phyloP scores from a whole-genome alignment of 2,797 vertebrate genomes.

The Coracias cyanogaster region DNA sequence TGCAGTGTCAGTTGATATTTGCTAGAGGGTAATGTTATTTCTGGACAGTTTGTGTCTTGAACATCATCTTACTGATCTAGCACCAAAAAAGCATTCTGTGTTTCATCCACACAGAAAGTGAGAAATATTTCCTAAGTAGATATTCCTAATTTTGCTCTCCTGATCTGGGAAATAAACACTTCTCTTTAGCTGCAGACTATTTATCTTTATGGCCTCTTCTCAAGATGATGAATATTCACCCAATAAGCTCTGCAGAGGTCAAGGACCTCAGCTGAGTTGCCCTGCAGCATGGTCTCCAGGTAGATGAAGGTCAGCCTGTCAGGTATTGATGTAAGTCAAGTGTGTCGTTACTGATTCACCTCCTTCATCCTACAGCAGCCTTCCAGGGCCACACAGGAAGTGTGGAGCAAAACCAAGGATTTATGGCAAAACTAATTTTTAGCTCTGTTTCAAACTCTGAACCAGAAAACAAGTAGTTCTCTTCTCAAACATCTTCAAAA shows the following conservation, averaged over 20 bases:
- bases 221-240: neutral
- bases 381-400: neutral
- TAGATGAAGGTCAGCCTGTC: neutral
- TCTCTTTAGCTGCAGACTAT: neutral
- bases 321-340: neutral
- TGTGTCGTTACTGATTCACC: neutral
- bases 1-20: neutral
- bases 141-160: neutral
- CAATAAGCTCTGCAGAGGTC: neutral
- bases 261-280: neutral
- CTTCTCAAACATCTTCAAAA: neutral
- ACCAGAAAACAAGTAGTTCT: neutral
- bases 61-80: neutral
- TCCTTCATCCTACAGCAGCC: neutral
- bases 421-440: neutral
- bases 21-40: neutral
- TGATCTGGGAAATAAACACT: neutral
- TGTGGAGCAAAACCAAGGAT: neutral
- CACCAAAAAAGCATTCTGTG: neutral
- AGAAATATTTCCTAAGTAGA: neutral
- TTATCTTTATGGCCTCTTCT: neutral
- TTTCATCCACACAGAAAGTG: neutral
- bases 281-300: accelerated
- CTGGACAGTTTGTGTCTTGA: neutral
- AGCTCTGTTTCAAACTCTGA: neutral